Evolutionary conservation across 2,888 invertebrate genomes (phyloP), one percentile per base, ranked within the genome.

Genomic region (Drosophila ochracea): DNA sequence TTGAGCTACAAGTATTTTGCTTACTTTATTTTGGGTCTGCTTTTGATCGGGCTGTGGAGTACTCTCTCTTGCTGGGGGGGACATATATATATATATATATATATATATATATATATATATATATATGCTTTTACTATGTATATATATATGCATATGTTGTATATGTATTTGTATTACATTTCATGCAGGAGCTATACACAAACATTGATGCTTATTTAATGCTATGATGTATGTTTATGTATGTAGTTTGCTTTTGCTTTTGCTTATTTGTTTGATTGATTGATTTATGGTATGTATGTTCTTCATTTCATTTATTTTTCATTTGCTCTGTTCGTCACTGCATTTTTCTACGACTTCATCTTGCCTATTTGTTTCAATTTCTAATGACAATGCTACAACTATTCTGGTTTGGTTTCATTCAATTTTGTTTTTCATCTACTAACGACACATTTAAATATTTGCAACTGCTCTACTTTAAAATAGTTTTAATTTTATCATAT

Each of bases 371-470:
- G 54, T 50, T 54, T 28, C 11, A 31, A 57, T 66, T 71, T 66
- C 87, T 87, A 87, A 89, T 87, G 87, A 84, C 89, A 89, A 84
- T 83, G 87, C 87, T 89, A 87, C 86, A 84, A 82, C 82, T 87
- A 80, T 84, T 76, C 78, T 73, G 61, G 68, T 76, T 82, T 76
- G 53, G 47, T 58, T 70, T 64, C 33, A 41, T 62, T 68, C 47
- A 49, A 52, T 70, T 58, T 55, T 55, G 41, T 76, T 72, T 65
- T 67, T 66, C 66, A 68, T 70, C 84, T 84, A 83, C 84, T 88
- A 90, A 90, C 88, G 90, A 90, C 88, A 88, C 88, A 90, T 88
- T 90, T 88, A 90, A 90, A 88, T 88, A 88, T 78, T 79, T 88
- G 90, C 90, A 88, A 89, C 90, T 88, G 85, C 85, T 85, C 87